phyloP scores from a whole-genome alignment of 2,888 invertebrate genomes.

The Danaus chrysippus region DNA sequence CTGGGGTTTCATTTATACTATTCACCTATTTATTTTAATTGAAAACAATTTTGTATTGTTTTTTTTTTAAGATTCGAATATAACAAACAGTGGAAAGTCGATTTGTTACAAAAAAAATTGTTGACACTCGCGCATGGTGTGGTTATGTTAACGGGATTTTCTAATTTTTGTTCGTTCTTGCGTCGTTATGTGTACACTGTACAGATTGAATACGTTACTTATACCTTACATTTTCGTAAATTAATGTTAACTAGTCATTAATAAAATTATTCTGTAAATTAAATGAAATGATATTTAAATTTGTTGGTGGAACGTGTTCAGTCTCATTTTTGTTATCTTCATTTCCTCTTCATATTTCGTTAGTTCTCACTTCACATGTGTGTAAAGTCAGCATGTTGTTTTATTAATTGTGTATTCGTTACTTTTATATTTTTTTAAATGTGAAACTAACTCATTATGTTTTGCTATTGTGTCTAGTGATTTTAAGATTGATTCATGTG shows the following conservation, averaged over 20 bases:
- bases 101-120: slow-evolving; percentile 24
- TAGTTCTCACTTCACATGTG: too few species aligned
- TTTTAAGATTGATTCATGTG: too few species aligned
- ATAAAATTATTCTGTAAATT: not conserved
- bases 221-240: slow-evolving; percentile 11
- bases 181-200: slow-evolving; percentile 21
- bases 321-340: too few species aligned
- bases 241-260: not conserved
- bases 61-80: slow-evolving; percentile 12
- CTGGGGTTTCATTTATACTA: not conserved
- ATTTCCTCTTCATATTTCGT: too few species aligned
- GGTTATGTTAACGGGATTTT: slow-evolving; percentile 26
- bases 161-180: slow-evolving; percentile 24
- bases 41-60: not conserved
- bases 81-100: slow-evolving; percentile 41
- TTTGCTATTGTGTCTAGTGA: too few species aligned
- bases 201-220: slow-evolving; percentile 22
- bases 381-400: too few species aligned
- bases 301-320: not conserved
- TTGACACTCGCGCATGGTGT: slow-evolving; percentile 38
- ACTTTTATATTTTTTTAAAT: too few species aligned
- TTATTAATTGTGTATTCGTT: too few species aligned
- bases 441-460: too few species aligned
- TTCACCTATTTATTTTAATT: slow-evolving; percentile 1
- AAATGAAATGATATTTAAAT: not conserved